Percentiles rank a stretch among this genome's conserved stretches.
These are phyloP conservation scores for Lasioglossum morio DNA, from an alignment of 2,888 invertebrate genomes.

Conservation along the genomic window DNA sequence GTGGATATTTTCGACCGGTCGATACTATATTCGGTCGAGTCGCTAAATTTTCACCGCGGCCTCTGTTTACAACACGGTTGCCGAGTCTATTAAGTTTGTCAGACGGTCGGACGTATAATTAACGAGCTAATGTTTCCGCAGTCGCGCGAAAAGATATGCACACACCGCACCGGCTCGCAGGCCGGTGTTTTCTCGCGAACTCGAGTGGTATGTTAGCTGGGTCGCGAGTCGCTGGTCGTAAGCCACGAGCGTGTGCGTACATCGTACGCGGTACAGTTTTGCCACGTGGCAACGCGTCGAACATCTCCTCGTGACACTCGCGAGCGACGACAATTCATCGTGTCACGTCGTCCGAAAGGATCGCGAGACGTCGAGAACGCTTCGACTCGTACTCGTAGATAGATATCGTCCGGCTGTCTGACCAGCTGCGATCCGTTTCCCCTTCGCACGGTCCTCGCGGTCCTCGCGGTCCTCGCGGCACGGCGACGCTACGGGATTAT, in stretches of 20 bases:
- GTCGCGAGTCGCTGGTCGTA: background rate
- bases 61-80: background rate
- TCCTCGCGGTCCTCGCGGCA: background rate
- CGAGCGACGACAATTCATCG: constrained; percentile 47
- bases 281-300: constrained; percentile 60
- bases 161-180: too few relatives aligned
- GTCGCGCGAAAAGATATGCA: background rate
- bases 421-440: constrained; percentile 19
- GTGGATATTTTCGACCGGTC: constrained; percentile 30
- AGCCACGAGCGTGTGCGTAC: constrained; percentile 33
- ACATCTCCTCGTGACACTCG: background rate
- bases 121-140: background rate
- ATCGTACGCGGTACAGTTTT: constrained; percentile 10
- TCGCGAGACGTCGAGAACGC: constrained; percentile 21
- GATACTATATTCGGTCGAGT: background rate
- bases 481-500: background rate
- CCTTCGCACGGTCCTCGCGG: constrained; percentile 1
- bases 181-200: too few relatives aligned
- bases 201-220: background rate
- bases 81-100: background rate
- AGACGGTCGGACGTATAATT: background rate
- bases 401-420: constrained; percentile 24
- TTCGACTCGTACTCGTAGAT: background rate
- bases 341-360: constrained; percentile 45
- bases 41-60: background rate